phyloP scores from a whole-genome alignment of 2,888 invertebrate species.

The Aleiodes alternator region DNA sequence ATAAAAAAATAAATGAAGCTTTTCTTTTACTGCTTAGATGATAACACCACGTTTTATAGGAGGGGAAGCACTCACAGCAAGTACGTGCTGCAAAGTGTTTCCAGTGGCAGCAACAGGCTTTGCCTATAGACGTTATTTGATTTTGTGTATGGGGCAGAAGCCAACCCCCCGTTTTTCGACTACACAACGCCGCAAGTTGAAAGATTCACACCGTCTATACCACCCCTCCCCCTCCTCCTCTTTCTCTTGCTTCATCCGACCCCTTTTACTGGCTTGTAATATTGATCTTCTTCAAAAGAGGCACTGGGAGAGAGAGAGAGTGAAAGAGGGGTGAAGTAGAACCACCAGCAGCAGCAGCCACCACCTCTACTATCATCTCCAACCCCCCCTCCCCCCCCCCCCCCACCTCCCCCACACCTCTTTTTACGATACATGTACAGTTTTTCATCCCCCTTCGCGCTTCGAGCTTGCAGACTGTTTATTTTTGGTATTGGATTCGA shows the following conservation, averaged over 20 bases:
- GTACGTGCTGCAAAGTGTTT: conserved; percentile 59
- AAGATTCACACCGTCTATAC: conserved; percentile 45
- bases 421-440: conserved; percentile 22
- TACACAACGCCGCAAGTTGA: neutral
- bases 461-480: conserved; percentile 63
- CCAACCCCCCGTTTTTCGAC: conserved; percentile 10
- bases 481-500: conserved; percentile 66
- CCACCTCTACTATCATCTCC: conserved; percentile 34
- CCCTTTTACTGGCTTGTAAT: conserved; percentile 62
- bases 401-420: neutral
- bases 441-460: neutral
- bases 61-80: conserved; percentile 42
- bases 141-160: conserved; percentile 48
- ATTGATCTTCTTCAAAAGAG: conserved; percentile 69
- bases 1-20: conserved; percentile 26
- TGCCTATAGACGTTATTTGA: conserved; percentile 67
- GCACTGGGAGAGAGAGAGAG: conserved; percentile 18
- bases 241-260: conserved; percentile 58
- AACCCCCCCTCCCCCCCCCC: neutral
- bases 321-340: conserved; percentile 3
- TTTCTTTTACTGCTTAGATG: neutral
- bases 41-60: conserved; percentile 18
- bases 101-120: conserved; percentile 72
- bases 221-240: conserved; percentile 60
- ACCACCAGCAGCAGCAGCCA: conserved; percentile 2